Percentiles rank a stretch among this genome's conserved stretches.
Conservation (phyloP, 2,797 vertebrate species). For the Anguilla marmorata region DNA sequence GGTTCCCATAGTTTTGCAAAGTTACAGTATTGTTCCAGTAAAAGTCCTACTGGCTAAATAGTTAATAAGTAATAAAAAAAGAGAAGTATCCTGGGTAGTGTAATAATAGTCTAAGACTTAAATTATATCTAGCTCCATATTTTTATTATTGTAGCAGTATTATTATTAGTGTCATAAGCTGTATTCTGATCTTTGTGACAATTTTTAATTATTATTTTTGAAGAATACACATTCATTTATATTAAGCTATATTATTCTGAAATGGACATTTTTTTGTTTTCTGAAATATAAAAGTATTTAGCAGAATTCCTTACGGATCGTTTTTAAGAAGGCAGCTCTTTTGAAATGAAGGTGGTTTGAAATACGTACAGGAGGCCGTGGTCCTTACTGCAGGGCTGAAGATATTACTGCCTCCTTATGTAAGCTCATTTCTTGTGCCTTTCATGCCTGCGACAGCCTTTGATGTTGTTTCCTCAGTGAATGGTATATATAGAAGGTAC, state of each 20-base stretch:
- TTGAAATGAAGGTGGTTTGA: constrained; percentile 1
- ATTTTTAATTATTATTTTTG: too few relatives aligned
- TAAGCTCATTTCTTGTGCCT: constrained; percentile 15
- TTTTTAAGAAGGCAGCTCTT: background rate
- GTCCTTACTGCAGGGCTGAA: background rate
- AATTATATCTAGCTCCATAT: background rate
- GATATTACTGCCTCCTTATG: constrained; percentile 19
- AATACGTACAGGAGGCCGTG: background rate
- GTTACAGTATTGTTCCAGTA: background rate
- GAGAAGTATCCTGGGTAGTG: background rate
- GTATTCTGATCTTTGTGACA: background rate
- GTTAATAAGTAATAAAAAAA: background rate
- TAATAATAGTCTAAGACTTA: background rate
- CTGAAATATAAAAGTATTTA: background rate
- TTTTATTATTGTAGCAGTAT: background rate
- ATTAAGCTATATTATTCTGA: background rate
- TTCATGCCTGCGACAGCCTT: constrained; percentile 13
- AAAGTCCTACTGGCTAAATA: background rate
- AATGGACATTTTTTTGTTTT: background rate
- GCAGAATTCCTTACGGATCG: background rate
- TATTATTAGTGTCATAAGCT: background rate
- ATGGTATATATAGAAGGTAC: constrained; percentile 17
- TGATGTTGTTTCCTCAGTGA: constrained; percentile 19
- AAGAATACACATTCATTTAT: too few relatives aligned
- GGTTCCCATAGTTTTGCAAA: background rate